Base-by-base conservation (phyloP, 1,140 invertebrate genomes). In the Drosophila quadrilineata region DNA sequence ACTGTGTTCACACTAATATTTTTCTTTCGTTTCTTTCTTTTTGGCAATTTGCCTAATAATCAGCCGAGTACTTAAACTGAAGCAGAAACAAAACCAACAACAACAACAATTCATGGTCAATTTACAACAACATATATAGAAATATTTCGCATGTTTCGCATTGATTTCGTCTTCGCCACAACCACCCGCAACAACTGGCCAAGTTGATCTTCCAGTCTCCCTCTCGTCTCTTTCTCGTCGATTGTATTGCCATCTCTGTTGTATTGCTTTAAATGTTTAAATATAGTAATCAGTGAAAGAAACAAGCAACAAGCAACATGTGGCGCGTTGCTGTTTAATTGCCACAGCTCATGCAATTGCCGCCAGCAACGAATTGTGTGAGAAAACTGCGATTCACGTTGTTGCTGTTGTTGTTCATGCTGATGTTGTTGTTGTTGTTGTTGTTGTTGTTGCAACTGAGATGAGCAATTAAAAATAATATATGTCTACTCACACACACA, bases 401-500 rank as follows among this genome's bases (percentile, higher is more conserved):
- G 29, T 35, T 50, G 41, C 41, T 57, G 33, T n/a, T 64, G 46
- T 36, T 66, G 46, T 41, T 54, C 21, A 28, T 29, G 8, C 6
- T 50, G 26, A 12, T 52, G 22, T 22, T 57, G 33, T 57, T 59
- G 21, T 21, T 56, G 41, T 10, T 57, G 19, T 21, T 46, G 9
- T 22, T 46, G 35, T 41, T 21, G 22, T 40, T 48, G 38, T 28
- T 45, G 43, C n/a, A n/a, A n/a, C n/a, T n/a, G n/a, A n/a, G n/a
- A 16, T 16, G 41, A 71, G 77, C 79, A 84, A 82, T 82, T 82
- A 82, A 84, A 77, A 73, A 56, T 64, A 69, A 76, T 71, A 68
- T 71, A 63, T 73, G 45, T 65, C 31, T 64, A 43, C 16, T 10
- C 43, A 52, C 31, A 38, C 4, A 57, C 50, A 33, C 36, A 45